phyloP scores from a whole-genome alignment of 2,888 invertebrate genomes.

The Apocheima hispidaria region DNA sequence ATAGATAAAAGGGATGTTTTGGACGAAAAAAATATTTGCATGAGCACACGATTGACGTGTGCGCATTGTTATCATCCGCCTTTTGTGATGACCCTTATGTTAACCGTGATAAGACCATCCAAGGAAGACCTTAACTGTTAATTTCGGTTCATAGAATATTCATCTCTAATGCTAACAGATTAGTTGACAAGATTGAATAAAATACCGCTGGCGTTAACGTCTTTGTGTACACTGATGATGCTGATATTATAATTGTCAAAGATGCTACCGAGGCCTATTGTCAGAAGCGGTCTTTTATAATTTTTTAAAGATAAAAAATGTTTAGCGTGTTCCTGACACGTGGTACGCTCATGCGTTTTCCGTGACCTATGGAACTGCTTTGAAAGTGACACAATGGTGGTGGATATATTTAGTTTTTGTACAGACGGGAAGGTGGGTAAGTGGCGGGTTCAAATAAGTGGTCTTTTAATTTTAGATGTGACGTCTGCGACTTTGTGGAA shows the following conservation, averaged over 20 bases:
- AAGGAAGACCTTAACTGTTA: slow-evolving; percentile 59
- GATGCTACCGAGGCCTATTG: slow-evolving; percentile 85
- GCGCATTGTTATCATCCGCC: slow-evolving; percentile 83
- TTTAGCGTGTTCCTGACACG: slow-evolving; percentile 86
- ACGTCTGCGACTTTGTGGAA: slow-evolving; percentile 73
- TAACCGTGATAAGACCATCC: slow-evolving; percentile 65
- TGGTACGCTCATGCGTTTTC: slow-evolving; percentile 77
- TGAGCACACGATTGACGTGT: slow-evolving; percentile 85
- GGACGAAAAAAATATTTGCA: slow-evolving; percentile 84
- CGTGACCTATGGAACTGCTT: slow-evolving; percentile 85
- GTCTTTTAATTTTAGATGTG: slow-evolving; percentile 83
- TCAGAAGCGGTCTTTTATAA: slow-evolving; percentile 81
- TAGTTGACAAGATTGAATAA: slow-evolving; percentile 55
- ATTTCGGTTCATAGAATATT: slow-evolving; percentile 55
- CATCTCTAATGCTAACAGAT: slow-evolving; percentile 61
- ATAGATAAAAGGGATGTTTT: slow-evolving; percentile 84
- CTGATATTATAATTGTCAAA: slow-evolving; percentile 86
- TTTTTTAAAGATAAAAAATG: slow-evolving; percentile 85
- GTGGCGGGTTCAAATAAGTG: slow-evolving; percentile 84
- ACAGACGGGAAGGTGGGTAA: slow-evolving; percentile 80
- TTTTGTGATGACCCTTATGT: slow-evolving; percentile 86
- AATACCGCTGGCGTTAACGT: slow-evolving; percentile 58
- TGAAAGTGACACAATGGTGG: slow-evolving; percentile 82
- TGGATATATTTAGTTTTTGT: slow-evolving; percentile 85
- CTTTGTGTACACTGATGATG: slow-evolving; percentile 56